Conservation (phyloP, 2,797 vertebrate species). For the Cirrhinus mrigala region DNA sequence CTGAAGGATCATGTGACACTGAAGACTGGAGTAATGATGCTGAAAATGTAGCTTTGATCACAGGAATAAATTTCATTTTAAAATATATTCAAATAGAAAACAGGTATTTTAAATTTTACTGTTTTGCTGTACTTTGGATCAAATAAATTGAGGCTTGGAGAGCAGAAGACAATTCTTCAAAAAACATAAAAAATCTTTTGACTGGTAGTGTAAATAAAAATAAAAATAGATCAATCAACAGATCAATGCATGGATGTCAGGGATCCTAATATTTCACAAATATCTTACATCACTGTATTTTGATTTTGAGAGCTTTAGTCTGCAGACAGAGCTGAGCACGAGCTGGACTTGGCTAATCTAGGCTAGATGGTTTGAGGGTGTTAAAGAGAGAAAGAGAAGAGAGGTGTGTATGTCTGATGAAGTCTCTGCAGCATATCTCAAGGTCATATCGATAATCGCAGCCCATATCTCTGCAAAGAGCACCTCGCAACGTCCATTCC, state of each 20-base stretch:
- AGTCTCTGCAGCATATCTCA: constrained; percentile 64
- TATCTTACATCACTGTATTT: background rate
- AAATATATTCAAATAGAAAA: too few species aligned
- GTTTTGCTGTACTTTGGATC: too few species aligned
- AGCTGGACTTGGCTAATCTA: constrained; percentile 21
- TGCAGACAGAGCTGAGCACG: constrained; percentile 43
- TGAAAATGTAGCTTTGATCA: too few species aligned
- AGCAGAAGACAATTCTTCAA: too few species aligned
- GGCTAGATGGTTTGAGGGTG: constrained; percentile 21
- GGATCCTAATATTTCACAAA: background rate
- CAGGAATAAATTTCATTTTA: too few species aligned
- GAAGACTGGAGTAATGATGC: too few species aligned
- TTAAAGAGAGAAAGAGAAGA: constrained; percentile 5
- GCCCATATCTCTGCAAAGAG: constrained; percentile 53
- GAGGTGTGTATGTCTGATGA: constrained; percentile 19
- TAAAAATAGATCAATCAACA: background rate
- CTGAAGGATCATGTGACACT: too few species aligned
- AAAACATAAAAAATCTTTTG: too few species aligned
- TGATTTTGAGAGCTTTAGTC: background rate
- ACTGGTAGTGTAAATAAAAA: too few species aligned
- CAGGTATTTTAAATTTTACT: too few species aligned
- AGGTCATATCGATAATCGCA: constrained; percentile 73
- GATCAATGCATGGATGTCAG: background rate
- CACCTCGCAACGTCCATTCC: constrained; percentile 48
- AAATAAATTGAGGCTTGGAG: too few species aligned